phyloP scores from a whole-genome alignment of 2,888 invertebrate species.

The Priocnemis perturbator region DNA sequence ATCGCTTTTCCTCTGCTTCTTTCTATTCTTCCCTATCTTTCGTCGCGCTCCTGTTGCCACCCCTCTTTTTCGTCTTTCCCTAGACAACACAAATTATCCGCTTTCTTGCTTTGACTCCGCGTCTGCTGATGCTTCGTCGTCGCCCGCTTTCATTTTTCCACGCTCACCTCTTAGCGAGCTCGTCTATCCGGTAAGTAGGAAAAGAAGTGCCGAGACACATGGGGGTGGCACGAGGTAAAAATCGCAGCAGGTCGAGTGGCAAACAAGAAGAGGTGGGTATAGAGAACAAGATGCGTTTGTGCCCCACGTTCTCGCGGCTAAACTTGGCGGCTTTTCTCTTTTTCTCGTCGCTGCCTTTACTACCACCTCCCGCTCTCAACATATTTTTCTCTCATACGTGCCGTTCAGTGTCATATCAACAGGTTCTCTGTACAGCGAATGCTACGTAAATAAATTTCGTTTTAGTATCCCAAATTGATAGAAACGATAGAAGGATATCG shows the following conservation, averaged over 20 bases:
- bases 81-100: neutral
- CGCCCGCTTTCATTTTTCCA: constrained; percentile 19
- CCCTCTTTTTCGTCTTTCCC: constrained; percentile 12
- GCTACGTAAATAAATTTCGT: neutral
- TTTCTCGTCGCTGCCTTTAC: neutral
- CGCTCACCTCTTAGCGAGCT: neutral
- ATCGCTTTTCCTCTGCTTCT: constrained; percentile 6
- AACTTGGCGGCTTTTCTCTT: neutral
- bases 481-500: constrained; percentile 30
- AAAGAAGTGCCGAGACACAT: neutral
- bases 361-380: neutral
- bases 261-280: neutral
- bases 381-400: constrained; percentile 25
- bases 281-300: neutral
- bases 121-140: constrained; percentile 16
- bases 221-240: neutral
- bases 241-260: neutral
- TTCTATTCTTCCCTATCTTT: constrained; percentile 8
- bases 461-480: neutral
- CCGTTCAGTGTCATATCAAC: constrained; percentile 43
- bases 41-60: constrained; percentile 11
- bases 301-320: neutral
- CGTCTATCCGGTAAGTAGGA: neutral
- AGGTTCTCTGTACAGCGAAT: constrained; percentile 31
- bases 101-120: constrained; percentile 6